Base-by-base conservation (phyloP, 2,888 invertebrate genomes). In the Phengaris alcon region DNA sequence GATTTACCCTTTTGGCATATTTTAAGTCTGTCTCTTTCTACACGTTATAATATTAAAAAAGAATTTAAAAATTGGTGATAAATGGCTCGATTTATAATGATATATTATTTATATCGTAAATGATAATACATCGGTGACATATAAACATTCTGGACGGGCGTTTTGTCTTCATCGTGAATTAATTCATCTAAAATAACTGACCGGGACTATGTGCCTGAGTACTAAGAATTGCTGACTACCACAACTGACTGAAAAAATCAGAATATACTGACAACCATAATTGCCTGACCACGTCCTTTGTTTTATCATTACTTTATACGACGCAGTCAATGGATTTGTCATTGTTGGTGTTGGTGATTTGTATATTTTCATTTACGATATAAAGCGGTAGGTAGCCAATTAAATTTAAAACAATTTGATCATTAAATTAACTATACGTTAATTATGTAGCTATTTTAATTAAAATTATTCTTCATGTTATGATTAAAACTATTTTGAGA, bases 321-420 rank as follows among this genome's bases (percentile, higher is more conserved):
- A 35, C 35, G 4, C 1, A 35, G 35, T 48, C 6, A 6, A 3
- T 1, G 48, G 48, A 48, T 52, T 52, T 52, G 9, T 9, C 35
- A 4, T n/a, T n/a, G n/a, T n/a, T n/a, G n/a, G n/a, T n/a, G n/a
- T n/a, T n/a, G n/a, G n/a, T n/a, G n/a, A n/a, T n/a, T n/a, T n/a
- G n/a, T n/a, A n/a, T n/a, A 85, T 84, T 86, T 86, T 85, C 80
- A 83, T 82, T 78, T 77, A 80, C 82, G 77, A 78, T 78, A 84
- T 84, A 81, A 75, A 12, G 83, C 85, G 76, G 87, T 91, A 90
- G 90, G 82, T 91, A 91, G 90, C 79, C 78, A 89, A 87, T 87
- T 88, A 89, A 88, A 84, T 84, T 82, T 76, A 84, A 80, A 82
- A 79, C 55, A 55, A 55, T 75, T 75, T 55, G 22, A 68, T 74